Base-by-base conservation (phyloP, 2,113 vertebrate genomes). In the Chlorodrepanis virens region DNA sequence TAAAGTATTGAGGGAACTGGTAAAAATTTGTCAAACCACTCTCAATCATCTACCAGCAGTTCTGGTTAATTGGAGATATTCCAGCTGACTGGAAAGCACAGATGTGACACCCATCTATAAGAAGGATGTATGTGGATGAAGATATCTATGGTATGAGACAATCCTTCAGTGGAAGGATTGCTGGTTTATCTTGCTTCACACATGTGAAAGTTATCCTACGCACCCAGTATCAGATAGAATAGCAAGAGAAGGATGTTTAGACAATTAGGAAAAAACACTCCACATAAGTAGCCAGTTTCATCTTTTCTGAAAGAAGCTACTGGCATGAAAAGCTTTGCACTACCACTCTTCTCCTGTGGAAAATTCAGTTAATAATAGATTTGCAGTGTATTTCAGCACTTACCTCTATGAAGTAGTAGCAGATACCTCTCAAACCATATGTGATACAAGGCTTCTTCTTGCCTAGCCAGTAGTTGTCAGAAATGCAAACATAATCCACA, bases 391-490 rank as follows among this genome's bases (percentile, higher is more conserved):
- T 69, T 80, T 76, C 39, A 69, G 44, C 49, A 71, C 39, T 14
- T 75, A 99, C 99, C 98, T 99, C 90, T 12, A 99, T 19, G 91
- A 98, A 99, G 93, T 99, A 99, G 95, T 99, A 99, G 94, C 99
- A 99, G 94, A 99, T 98, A 76, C 99, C 99, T 80, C 99, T 97
- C 89, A 99, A 98, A 6, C 99, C 99, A 1, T 99, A 99, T 1
- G 99, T 99, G 96, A 99, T 98, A 94, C 99, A 99, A 27, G 99
- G 99, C 87, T 99, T 99, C 75, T 89, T 98, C 96, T 99, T 99
- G 31, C 99, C 99, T 74, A 99, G 98, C 99, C 99, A 99, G 97
- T 99, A 99, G 94, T 99, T 99, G 97, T 99, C 99, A 11, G 99
- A 99, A 95, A 99, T 99, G 97, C 99, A 99, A 80, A 99, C 70